Base-by-base conservation (phyloP, 2,888 invertebrate species). In the Drosophila peninsularis region DNA sequence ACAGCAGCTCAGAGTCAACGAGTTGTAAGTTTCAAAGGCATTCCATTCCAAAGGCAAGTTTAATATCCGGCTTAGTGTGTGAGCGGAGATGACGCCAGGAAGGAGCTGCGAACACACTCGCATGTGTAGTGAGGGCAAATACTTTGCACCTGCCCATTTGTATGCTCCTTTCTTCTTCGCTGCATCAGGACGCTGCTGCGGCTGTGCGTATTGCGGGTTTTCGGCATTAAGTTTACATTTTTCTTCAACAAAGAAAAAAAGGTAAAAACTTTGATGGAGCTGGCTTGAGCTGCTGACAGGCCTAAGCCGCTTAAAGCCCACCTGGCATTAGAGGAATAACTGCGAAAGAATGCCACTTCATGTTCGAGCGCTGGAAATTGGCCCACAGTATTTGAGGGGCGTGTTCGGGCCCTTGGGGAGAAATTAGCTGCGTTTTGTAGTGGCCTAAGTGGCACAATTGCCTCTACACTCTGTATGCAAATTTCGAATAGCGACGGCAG, bases 401-500 rank as follows among this genome's bases (percentile, higher is more conserved):
- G 34, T 55, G 49, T 62, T 45, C 21, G 47, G 62, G 52, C 68
- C 77, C 73, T 73, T 64, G 70, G 73, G 68, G 62, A 54, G 68
- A 80, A 82, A 88, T 83, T 88, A 83, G 82, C 67, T 62, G 62
- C 67, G 62, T 78, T 86, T 86, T 86, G 63, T 75, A 82, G 86
- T 73, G 70, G 68, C 54, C 44, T 65, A 77, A 77, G 78, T 73
- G 76, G 55, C 57, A 70, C 74, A 80, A 85, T 83, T 80, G 69
- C 70, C 63, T 67, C 54, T 56, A 64, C 77, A 52, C 54, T 75
- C 82, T 79, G 72, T 62, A 81, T 75, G 82, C 57, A 72, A 85
- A 87, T 75, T 69, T 66, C 56, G 44, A 66, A 78, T 65, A 69
- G 80, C 60, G 75, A 75, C 52, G 27, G 19, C 13, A 0, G 7